These are phyloP conservation scores for Chymomyza costata DNA, from an alignment of 1,140 invertebrate genomes.

Conservation along the genomic window DNA sequence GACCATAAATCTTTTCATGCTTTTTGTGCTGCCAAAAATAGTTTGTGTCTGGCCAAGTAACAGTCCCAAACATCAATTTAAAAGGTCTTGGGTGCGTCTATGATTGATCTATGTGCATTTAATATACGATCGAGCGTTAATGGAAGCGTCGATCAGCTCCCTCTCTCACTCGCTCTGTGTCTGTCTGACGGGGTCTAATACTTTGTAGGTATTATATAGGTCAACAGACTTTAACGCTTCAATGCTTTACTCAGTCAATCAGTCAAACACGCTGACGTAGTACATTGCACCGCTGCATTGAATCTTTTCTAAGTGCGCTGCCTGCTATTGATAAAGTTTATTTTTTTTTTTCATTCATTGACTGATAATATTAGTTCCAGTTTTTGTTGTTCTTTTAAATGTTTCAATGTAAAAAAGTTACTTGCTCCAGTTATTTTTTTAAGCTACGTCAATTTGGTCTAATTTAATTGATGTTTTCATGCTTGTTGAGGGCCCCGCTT, in stretches of 20 bases:
- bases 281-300: too few species aligned
- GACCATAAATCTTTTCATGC: conserved; percentile 58
- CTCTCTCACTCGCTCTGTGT: too few species aligned
- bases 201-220: conserved; percentile 2
- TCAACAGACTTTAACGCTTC: conserved; percentile 17
- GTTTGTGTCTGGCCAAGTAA: conserved; percentile 32
- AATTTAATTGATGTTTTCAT: conserved; percentile 24
- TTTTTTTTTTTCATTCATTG: too few species aligned
- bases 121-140: too few species aligned
- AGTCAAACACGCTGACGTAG: not conserved
- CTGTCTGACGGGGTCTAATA: conserved; percentile 14
- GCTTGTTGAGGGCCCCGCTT: conserved; percentile 1
- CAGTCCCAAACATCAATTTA: too few species aligned
- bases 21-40: conserved; percentile 59
- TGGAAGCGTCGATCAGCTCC: too few species aligned
- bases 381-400: too few species aligned
- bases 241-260: too few species aligned
- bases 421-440: too few species aligned
- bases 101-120: conserved; percentile 33
- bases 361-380: too few species aligned
- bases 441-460: conserved; percentile 14
- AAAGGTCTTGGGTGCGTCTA: conserved; percentile 22
- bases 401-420: too few species aligned
- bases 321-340: too few species aligned
- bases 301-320: conserved; percentile 3